Percentiles rank a stretch among this genome's conserved stretches.
Evolutionary conservation across 2,797 vertebrate species (phyloP).

Genomic region (Lacerta viridis): DNA sequence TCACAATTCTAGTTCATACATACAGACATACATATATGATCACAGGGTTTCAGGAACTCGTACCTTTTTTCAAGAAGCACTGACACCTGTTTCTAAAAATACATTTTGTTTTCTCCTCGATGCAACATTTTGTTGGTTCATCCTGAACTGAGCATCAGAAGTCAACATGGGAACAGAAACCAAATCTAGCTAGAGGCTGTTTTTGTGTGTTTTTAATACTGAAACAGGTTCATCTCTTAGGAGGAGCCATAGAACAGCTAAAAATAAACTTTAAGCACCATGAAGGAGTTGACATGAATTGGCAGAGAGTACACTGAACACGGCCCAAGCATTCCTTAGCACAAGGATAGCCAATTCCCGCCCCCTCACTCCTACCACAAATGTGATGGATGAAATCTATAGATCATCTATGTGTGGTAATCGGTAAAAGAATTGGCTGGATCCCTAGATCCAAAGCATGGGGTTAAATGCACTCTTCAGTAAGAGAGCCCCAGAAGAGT

Average conservation of each 20-base stretch:
- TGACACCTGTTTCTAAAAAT: constrained; percentile 30
- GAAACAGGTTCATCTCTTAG: constrained; percentile 20
- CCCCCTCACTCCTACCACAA: too few species aligned
- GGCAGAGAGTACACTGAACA: not conserved
- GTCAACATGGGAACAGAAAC: constrained; percentile 18
- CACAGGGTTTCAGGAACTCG: not conserved
- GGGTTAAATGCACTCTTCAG: too few species aligned
- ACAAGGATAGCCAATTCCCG: not conserved
- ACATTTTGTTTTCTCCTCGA: constrained; percentile 6
- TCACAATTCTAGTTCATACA: not conserved
- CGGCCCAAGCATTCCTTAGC: not conserved
- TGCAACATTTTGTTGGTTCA: constrained; percentile 28
- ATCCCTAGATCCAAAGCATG: too few species aligned
- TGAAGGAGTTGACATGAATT: not conserved
- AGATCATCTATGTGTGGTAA: too few species aligned
- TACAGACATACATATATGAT: not conserved
- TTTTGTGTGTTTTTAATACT: constrained; percentile 30
- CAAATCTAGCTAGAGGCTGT: constrained; percentile 27
- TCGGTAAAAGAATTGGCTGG: too few species aligned
- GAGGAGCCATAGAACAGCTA: not conserved
- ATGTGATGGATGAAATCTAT: too few species aligned
- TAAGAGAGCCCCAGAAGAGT: too few species aligned
- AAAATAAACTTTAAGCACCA: constrained; percentile 12
- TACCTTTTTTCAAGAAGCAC: not conserved
- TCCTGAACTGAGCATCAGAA: not conserved